Evolutionary conservation across 1,140 invertebrate genomes (phyloP).

Genomic region (Reticulitermes speratus): DNA sequence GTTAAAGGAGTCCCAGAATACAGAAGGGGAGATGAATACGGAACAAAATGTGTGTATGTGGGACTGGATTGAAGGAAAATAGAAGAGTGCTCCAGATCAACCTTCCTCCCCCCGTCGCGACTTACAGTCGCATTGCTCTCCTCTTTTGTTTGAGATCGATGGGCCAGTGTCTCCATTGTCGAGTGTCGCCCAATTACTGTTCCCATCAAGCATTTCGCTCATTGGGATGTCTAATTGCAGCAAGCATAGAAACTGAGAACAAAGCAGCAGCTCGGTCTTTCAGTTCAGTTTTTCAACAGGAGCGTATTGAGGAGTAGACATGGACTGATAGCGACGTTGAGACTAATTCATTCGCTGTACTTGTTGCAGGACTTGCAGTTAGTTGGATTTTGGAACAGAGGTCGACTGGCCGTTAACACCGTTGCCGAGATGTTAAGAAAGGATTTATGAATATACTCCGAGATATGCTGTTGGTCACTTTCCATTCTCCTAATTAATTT

Average conservation of each 20-base stretch:
- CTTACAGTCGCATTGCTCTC: neutral
- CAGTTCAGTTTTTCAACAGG: neutral
- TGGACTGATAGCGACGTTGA: neutral
- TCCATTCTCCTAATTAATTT: too few relatives aligned
- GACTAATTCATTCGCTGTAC: neutral
- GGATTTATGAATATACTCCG: neutral
- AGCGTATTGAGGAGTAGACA: neutral
- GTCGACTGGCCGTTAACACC: too few relatives aligned
- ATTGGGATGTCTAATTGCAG: constrained; percentile 15
- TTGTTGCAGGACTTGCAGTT: neutral
- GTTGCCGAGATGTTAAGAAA: neutral
- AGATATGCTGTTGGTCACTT: too few relatives aligned
- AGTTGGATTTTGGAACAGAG: neutral
- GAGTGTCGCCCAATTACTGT: constrained; percentile 14
- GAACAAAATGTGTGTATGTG: constrained; percentile 15
- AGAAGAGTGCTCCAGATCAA: constrained; percentile 7
- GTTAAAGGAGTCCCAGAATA: neutral
- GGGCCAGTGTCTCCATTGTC: constrained; percentile 6
- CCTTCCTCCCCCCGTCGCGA: neutral
- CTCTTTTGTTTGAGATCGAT: constrained; percentile 6
- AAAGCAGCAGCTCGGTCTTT: neutral
- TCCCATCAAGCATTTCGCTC: neutral
- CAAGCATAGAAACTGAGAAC: neutral
- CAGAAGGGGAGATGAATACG: neutral
- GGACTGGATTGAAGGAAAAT: neutral